Evolutionary conservation across 2,888 invertebrate species (phyloP).

Genomic region (Dorcus parallelipipedus): DNA sequence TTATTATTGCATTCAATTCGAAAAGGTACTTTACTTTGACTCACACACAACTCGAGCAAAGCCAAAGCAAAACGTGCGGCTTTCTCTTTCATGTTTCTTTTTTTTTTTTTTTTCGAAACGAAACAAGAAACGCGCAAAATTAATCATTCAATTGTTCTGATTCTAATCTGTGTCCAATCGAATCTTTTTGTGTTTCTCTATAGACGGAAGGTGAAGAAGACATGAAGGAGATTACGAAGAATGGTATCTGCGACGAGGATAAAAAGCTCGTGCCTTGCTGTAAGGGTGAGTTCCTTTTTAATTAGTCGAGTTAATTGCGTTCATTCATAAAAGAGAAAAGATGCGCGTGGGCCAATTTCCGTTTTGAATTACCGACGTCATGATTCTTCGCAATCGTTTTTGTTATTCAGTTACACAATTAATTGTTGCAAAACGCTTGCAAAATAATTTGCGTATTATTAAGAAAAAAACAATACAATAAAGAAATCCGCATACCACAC

Average conservation of each 20-base stretch:
- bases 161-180: neutral
- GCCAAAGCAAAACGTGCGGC: too few species aligned
- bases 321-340: too few species aligned
- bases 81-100: too few species aligned
- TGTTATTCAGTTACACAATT: neutral
- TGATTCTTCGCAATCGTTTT: neutral
- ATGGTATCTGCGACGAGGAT: conserved; percentile 24
- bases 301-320: too few species aligned
- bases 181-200: conserved; percentile 4
- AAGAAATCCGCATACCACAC: too few species aligned
- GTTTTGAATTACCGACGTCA: neutral
- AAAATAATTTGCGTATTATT: too few species aligned
- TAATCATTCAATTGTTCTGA: too few species aligned
- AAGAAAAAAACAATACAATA: too few species aligned
- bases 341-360: too few species aligned
- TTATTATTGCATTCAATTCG: neutral
- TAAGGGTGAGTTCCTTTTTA: conserved; percentile 21
- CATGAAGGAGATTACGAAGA: conserved; percentile 30
- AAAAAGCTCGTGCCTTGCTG: conserved; percentile 26
- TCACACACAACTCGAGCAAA: neutral
- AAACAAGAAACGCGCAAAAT: too few species aligned
- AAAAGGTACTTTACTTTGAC: neutral
- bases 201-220: conserved; percentile 11
- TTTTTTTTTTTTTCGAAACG: too few species aligned
- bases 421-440: too few species aligned